A percentile compares a stretch with the other conserved stretches of the same genome.
phyloP scores from a whole-genome alignment of 1,140 invertebrate species.

The Portunus trituberculatus region DNA sequence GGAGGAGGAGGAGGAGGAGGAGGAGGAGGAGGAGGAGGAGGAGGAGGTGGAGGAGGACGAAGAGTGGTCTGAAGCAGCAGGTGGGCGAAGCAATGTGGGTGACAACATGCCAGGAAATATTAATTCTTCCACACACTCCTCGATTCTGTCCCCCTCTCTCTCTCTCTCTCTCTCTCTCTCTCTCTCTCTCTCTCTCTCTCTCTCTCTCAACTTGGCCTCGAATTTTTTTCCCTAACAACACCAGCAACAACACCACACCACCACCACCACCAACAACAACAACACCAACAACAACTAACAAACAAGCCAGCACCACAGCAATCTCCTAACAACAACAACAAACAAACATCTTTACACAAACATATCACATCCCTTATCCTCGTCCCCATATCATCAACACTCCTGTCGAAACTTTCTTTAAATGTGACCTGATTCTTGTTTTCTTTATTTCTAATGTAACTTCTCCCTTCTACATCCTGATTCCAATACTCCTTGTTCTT shows the following conservation, averaged over 20 bases:
- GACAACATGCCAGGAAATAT: not conserved
- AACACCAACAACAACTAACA: not conserved
- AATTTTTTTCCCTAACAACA: not conserved
- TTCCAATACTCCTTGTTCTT: too few relatives aligned
- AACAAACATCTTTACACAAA: not conserved
- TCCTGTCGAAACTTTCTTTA: too few relatives aligned
- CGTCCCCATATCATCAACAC: too few relatives aligned
- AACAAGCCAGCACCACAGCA: not conserved
- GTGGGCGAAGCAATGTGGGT: not conserved
- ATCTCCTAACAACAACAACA: not conserved
- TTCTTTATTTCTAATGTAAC: too few relatives aligned
- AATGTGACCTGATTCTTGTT: too few relatives aligned
- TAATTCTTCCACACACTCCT: not conserved
- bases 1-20: not conserved
- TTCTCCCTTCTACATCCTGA: too few relatives aligned
- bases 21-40: not conserved
- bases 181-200: not conserved
- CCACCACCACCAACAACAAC: not conserved
- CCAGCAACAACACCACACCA: not conserved
- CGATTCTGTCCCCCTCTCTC: not conserved
- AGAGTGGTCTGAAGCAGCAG: not conserved
- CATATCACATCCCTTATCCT: too few relatives aligned
- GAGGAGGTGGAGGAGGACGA: not conserved
- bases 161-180: slow-evolving; percentile 20
- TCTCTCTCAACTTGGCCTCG: not conserved